Conservation (phyloP, 2,113 vertebrate species). For the pig (Sus scrofa) region T2T-Sscrofa CM000812.6:52107501-52108000, state of each 20-base stretch:
- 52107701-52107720: conserved; percentile 75
- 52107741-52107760: conserved; percentile 62
- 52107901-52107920: conserved; percentile 79
- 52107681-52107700: conserved; percentile 90
- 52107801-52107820: conserved; percentile 83
- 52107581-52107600: not conserved
- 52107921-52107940: not conserved
- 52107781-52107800: conserved; percentile 75
- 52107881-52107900: conserved; percentile 88
- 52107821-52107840: conserved; percentile 74
- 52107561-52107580: not conserved
- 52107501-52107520: not conserved
- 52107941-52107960: not conserved
- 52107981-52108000: conserved; percentile 40
- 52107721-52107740: conserved; percentile 78
- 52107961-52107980: not conserved
- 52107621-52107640: not conserved
- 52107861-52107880: conserved; percentile 64
- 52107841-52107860: conserved; percentile 61
- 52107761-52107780: conserved; percentile 64
- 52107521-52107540: not conserved
- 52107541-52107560: not conserved
- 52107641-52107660: not conserved
- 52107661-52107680: conserved; percentile 85
- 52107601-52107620: not conserved